Evolutionary conservation across 2,888 invertebrate species (phyloP).

Genomic region (Augiades crinisus): DNA sequence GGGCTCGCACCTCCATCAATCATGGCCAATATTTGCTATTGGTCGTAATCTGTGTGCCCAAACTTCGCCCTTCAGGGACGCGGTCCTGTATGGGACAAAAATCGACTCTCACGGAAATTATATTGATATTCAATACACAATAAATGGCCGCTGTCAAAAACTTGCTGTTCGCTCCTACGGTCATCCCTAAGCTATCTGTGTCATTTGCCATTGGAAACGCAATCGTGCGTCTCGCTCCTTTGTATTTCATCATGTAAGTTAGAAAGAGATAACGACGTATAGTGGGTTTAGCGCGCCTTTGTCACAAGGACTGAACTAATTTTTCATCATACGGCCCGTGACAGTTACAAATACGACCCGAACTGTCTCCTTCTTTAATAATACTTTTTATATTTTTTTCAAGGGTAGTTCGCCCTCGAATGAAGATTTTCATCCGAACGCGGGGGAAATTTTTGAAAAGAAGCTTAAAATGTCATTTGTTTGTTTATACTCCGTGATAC

Average conservation of each 20-base stretch:
- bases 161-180: constrained; percentile 81
- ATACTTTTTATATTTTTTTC: constrained; percentile 78
- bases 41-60: constrained; percentile 75
- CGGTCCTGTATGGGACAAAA: constrained; percentile 71
- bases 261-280: constrained; percentile 63
- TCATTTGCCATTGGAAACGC: constrained; percentile 80
- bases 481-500: constrained; percentile 37
- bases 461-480: constrained; percentile 73
- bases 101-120: constrained; percentile 80
- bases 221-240: constrained; percentile 52
- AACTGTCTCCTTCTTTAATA: constrained; percentile 82
- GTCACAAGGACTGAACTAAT: constrained; percentile 80
- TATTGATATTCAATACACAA: constrained; percentile 83
- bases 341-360: constrained; percentile 81
- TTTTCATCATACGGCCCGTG: constrained; percentile 82
- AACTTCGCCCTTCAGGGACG: constrained; percentile 67
- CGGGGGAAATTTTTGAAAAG: constrained; percentile 66
- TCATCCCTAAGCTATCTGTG: constrained; percentile 81
- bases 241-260: constrained; percentile 42
- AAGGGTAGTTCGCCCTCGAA: constrained; percentile 76
- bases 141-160: constrained; percentile 80
- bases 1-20: constrained; percentile 64
- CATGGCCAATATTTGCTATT: constrained; percentile 75
- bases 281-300: constrained; percentile 77
- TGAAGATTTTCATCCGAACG: constrained; percentile 73